Evolutionary conservation across 2,888 invertebrate genomes (phyloP).

Genomic region (Miltochrista miniata): DNA sequence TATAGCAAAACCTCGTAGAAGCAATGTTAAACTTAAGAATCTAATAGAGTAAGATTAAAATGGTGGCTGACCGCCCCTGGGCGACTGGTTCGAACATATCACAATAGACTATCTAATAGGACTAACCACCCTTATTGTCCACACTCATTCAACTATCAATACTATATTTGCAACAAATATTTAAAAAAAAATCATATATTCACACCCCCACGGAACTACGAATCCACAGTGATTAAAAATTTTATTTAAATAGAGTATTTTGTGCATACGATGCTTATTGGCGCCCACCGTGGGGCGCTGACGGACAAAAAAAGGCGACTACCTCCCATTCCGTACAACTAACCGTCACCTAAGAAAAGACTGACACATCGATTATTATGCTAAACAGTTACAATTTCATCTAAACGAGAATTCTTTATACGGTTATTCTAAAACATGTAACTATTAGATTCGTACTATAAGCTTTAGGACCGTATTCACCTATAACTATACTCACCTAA

Average conservation of each 20-base stretch:
- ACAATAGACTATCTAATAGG: constrained; percentile 60
- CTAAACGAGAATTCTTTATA: constrained; percentile 66
- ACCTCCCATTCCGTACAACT: constrained; percentile 34
- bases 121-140: constrained; percentile 78
- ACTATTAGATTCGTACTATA: constrained; percentile 71
- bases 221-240: constrained; percentile 58
- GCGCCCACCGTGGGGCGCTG: constrained; percentile 37
- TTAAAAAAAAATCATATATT: constrained; percentile 49
- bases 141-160: constrained; percentile 69
- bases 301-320: constrained; percentile 32
- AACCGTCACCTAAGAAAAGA: constrained; percentile 48
- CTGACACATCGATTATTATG: constrained; percentile 65
- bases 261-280: constrained; percentile 60
- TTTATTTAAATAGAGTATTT: constrained; percentile 69
- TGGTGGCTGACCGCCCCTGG: constrained; percentile 53
- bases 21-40: constrained; percentile 73
- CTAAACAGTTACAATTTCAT: constrained; percentile 65
- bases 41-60: constrained; percentile 69
- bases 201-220: constrained; percentile 49
- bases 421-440: constrained; percentile 61
- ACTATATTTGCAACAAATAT: constrained; percentile 74
- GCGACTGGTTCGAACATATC: constrained; percentile 60
- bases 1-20: constrained; percentile 68
- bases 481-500: constrained; percentile 60
- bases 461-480: constrained; percentile 70